Base-by-base conservation (phyloP, 2,113 vertebrate species). In the Cygnus buccinator region DNA sequence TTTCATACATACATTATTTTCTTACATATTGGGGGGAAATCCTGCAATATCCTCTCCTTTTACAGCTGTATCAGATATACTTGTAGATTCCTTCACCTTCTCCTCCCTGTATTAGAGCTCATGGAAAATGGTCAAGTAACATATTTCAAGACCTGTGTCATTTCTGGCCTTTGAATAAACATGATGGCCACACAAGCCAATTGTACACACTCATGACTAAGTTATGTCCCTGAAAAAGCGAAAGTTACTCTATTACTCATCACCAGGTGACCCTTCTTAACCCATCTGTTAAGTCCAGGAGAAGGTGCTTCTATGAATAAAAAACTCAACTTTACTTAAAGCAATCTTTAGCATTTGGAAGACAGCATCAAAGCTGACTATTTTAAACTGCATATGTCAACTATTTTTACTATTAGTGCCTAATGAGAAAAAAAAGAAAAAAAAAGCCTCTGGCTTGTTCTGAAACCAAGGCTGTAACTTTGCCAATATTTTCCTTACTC, bases 401-500 rank as follows among this genome's bases (percentile, higher is more conserved):
- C 55, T 87, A 31, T 83, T 82, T 90, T 87, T 76, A 67, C 50
- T 84, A 61, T 76, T 66, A 76, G 37, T 65, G 68, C 19, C 33
- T 82, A 84, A 80, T 19, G 13, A 44, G 44, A 96, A 86, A 84
- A 31, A 84, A 92, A 68, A 96, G 8, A 8, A 23, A 13, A 22
- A 50, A 50, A 50, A 50, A 50, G 71, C 41, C 90, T 90, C 37
- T 15, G 11, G 87, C 55, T 59, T 92, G 54, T 73, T 93, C 63
- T 80, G 82, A 91, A 92, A 46, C 41, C 74, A 92, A 93, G 84
- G 62, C 41, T 89, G 70, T 76, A 94, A 68, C 58, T 89, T 94
- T 89, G 77, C 87, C 92, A 96, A 18, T 91, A 85, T 89, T 91
- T 89, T 93, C 63, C 71, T 73, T 67, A 50, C 71, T 85, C 59